Evolutionary conservation across 2,113 vertebrate genomes (phyloP).

Genomic region (Cheilinus undulatus): DNA sequence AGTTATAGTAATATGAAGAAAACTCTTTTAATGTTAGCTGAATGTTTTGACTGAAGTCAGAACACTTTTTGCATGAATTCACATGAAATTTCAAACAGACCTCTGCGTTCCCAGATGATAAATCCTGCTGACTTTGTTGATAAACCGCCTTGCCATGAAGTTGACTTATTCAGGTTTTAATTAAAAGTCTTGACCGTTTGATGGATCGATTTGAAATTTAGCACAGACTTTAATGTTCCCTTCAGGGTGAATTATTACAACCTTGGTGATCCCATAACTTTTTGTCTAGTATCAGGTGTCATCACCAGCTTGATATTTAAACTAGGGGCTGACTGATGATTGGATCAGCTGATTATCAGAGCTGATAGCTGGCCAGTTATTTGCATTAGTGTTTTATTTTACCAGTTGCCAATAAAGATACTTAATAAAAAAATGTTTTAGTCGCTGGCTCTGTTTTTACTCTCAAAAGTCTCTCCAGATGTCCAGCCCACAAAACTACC

Average conservation of each 20-base stretch:
- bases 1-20: conserved; percentile 8
- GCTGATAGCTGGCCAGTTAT: too few relatives aligned
- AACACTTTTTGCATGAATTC: not conserved
- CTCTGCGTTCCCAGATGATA: not conserved
- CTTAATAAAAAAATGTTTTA: too few relatives aligned
- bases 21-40: not conserved
- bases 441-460: too few relatives aligned
- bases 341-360: too few relatives aligned
- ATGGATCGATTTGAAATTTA: not conserved
- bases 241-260: not conserved
- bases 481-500: too few relatives aligned
- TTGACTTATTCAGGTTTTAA: too few relatives aligned
- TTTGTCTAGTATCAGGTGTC: not conserved
- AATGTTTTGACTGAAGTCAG: not conserved
- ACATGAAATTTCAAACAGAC: not conserved
- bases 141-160: not conserved
- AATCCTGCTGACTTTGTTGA: not conserved
- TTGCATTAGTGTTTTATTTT: too few relatives aligned
- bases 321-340: too few relatives aligned
- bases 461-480: too few relatives aligned
- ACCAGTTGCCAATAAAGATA: too few relatives aligned
- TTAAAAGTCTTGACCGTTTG: not conserved
- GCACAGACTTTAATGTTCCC: not conserved
- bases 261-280: not conserved
- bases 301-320: not conserved